A percentile compares a stretch with the other conserved stretches of the same genome.
Conservation (phyloP, 2,113 vertebrate genomes). For the Suncus etruscus region DNA sequence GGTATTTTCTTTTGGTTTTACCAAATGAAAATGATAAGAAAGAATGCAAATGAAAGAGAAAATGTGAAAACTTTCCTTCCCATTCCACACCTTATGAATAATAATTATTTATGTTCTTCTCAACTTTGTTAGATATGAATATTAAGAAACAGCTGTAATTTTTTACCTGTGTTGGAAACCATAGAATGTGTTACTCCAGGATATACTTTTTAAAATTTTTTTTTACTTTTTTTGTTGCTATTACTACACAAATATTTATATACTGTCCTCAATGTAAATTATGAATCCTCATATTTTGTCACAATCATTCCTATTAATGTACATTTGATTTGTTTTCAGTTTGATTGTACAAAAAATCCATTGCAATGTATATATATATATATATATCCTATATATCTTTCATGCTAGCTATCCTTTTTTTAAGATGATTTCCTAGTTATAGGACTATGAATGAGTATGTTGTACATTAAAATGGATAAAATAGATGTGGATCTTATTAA, state of each 20-base stretch:
- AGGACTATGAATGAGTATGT: background rate
- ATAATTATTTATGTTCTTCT: background rate
- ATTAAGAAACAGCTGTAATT: background rate
- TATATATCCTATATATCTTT: background rate
- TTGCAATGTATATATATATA: background rate
- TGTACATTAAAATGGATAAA: background rate
- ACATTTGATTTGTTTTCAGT: conserved; percentile 19
- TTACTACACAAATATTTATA: conserved; percentile 1
- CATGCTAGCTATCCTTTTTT: conserved; percentile 20
- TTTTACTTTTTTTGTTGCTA: background rate
- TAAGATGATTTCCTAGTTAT: background rate
- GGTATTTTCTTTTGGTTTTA: background rate
- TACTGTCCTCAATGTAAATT: conserved; percentile 49
- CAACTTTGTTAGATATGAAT: background rate
- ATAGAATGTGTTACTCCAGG: background rate
- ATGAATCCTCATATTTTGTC: conserved; percentile 16
- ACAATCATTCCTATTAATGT: background rate
- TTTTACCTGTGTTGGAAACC: background rate
- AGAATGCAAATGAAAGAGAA: conserved; percentile 40
- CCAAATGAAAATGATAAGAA: conserved; percentile 23
- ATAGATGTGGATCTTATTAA: background rate
- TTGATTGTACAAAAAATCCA: background rate
- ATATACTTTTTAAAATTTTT: background rate
- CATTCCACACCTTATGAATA: background rate
- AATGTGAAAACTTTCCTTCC: background rate